Percentiles rank a stretch among this genome's conserved stretches.
Conservation (phyloP, 1,140 invertebrate species). For the Eumaeus atala region DNA sequence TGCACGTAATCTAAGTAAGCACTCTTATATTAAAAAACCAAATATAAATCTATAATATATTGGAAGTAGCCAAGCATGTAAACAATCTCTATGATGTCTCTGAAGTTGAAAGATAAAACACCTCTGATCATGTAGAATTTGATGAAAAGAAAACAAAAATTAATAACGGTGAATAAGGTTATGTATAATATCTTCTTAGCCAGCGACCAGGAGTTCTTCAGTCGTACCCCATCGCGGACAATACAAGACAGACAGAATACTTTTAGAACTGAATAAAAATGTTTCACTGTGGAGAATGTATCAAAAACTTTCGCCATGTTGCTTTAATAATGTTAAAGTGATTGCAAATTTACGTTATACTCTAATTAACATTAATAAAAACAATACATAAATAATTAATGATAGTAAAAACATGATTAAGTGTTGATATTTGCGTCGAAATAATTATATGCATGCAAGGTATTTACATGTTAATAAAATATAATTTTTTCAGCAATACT, state of each 20-base stretch:
- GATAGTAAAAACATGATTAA: no score
- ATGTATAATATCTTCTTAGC: not conserved
- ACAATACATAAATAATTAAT: no score
- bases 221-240: not conserved
- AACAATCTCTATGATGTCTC: slow-evolving; percentile 8
- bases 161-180: not conserved
- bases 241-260: not conserved
- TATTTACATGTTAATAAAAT: no score
- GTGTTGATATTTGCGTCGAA: no score
- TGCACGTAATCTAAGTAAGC: slow-evolving; percentile 13
- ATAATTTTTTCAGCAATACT: no score
- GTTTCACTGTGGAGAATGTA: not conserved
- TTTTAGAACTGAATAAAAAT: not conserved
- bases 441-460: no score
- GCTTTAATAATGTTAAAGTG: not conserved
- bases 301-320: not conserved
- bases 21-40: slow-evolving; percentile 17
- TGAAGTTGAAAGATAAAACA: not conserved
- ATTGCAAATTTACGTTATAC: no score
- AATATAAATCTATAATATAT: slow-evolving; percentile 12
- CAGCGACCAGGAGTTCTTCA: not conserved
- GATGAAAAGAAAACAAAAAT: not conserved
- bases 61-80: slow-evolving; percentile 10
- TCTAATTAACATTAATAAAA: no score
- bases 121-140: not conserved